Evolutionary conservation across 2,113 vertebrate species (phyloP).

Genomic region (Australoheros scitulus): DNA sequence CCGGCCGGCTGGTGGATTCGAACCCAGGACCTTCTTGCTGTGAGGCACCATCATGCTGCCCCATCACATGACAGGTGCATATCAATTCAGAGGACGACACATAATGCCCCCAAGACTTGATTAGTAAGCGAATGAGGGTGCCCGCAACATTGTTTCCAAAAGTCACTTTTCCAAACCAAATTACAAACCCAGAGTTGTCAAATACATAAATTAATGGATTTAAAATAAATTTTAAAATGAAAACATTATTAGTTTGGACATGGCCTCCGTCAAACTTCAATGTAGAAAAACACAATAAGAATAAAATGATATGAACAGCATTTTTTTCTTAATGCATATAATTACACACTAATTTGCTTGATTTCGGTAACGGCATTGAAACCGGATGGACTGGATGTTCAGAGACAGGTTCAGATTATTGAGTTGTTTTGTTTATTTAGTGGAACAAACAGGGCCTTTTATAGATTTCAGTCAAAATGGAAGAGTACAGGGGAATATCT

Average conservation of each 20-base stretch:
- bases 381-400: neutral
- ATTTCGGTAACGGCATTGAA: conserved; percentile 8
- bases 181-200: neutral
- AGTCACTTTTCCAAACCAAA: neutral
- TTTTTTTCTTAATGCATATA: conserved; percentile 19
- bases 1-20: neutral
- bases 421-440: neutral
- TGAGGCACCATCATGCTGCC: accelerated
- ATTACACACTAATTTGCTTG: conserved; percentile 12
- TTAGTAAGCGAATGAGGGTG: neutral
- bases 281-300: neutral
- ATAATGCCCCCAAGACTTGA: too few relatives aligned
- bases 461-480: conserved; percentile 14
- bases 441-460: conserved; percentile 2
- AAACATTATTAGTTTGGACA: neutral
- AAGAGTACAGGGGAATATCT: neutral
- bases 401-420: neutral
- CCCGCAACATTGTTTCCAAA: neutral
- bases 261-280: neutral
- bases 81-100: too few relatives aligned
- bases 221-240: neutral
- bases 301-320: neutral
- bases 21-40: neutral
- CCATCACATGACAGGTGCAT: neutral
- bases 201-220: neutral